Evolutionary conservation across 2,797 vertebrate genomes (phyloP).

Genomic region (Masticophis lateralis): DNA sequence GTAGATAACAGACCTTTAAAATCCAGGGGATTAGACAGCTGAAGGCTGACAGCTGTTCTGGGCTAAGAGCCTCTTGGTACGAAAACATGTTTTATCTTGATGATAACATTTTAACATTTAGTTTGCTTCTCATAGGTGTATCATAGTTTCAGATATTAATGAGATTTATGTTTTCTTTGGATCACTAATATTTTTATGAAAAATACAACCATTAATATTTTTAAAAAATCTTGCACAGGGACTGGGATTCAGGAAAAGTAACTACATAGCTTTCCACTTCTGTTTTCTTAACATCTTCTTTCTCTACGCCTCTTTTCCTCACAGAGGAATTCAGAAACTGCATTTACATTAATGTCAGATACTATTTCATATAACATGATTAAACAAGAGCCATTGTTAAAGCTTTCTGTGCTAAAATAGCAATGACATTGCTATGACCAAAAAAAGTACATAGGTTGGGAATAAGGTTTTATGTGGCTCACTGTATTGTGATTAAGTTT

Average conservation of each 20-base stretch:
- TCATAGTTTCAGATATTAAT: not conserved
- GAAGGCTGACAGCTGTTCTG: not conserved
- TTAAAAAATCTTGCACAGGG: not conserved
- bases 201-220: not conserved
- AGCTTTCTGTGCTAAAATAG: not conserved
- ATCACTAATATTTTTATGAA: not conserved
- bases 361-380: not conserved
- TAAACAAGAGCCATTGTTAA: not conserved
- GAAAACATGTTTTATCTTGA: not conserved
- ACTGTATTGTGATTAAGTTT: not conserved
- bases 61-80: not conserved
- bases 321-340: conserved; percentile 18
- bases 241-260: not conserved
- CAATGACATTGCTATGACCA: not conserved
- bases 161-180: not conserved
- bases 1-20: not conserved
- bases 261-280: not conserved
- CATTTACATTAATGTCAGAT: conserved; percentile 11
- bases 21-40: not conserved
- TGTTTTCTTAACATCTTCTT: not conserved
- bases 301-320: not conserved
- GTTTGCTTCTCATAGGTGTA: not conserved
- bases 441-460: not conserved
- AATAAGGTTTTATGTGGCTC: not conserved
- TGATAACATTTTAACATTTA: not conserved